These are phyloP conservation scores for Paratrypauchen microcephalus DNA, from an alignment of 2,797 vertebrate species.

Conservation along the genomic window DNA sequence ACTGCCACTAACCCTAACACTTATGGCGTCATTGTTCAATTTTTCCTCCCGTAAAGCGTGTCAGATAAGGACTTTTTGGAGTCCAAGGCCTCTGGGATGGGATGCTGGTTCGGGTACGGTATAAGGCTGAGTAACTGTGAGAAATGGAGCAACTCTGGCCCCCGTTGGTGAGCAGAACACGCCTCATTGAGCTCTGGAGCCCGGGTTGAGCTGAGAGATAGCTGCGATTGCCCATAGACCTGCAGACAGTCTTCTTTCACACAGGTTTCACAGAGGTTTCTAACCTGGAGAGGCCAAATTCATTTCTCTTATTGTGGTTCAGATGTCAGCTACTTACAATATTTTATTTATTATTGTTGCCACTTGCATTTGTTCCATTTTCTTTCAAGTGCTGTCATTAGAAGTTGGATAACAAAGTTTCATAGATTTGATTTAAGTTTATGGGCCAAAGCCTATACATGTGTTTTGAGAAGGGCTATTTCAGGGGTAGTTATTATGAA, in stretches of 20 bases:
- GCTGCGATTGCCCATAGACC: constrained; percentile 69
- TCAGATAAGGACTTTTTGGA: constrained; percentile 45
- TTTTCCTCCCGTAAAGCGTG: constrained; percentile 53
- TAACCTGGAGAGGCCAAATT: constrained; percentile 38
- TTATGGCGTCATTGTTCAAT: constrained; percentile 57
- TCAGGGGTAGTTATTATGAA: no score
- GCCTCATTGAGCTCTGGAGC: constrained; percentile 69
- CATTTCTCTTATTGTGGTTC: constrained; percentile 12
- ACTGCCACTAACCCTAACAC: constrained; percentile 53
- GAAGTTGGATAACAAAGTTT: not conserved
- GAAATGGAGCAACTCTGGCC: constrained; percentile 61
- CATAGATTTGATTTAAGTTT: not conserved
- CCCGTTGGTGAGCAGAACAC: constrained; percentile 50
- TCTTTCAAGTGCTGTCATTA: not conserved
- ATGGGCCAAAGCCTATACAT: not conserved
- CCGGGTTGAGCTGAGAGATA: constrained; percentile 72
- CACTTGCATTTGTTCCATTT: not conserved
- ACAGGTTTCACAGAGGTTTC: no score
- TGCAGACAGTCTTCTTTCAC: constrained; percentile 18
- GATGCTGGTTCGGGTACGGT: constrained; percentile 40
- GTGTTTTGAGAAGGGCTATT: not conserved
- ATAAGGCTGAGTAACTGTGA: constrained; percentile 66
- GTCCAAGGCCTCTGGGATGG: constrained; percentile 41
- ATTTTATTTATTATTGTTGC: constrained; percentile 6
- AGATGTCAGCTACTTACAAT: constrained; percentile 10